Conservation (phyloP, 2,888 invertebrate species). For the Cremastinae sp. region DNA sequence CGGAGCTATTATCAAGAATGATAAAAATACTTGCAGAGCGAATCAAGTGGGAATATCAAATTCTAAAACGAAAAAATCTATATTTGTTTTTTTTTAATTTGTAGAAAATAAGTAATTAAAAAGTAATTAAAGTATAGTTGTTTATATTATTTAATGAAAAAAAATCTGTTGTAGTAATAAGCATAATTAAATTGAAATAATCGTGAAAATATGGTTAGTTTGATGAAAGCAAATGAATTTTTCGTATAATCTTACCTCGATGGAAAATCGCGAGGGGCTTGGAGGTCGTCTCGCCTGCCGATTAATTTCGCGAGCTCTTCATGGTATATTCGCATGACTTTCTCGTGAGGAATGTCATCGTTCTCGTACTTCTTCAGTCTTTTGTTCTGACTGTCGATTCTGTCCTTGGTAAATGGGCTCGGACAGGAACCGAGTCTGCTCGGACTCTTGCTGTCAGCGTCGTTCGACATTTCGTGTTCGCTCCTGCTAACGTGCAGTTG, state of each 20-base stretch:
- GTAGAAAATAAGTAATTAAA: no score
- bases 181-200: not conserved
- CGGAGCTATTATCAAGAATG: conserved; percentile 25
- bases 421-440: conserved; percentile 87
- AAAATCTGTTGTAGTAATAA: no score
- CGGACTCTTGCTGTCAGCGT: conserved; percentile 90
- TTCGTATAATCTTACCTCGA: conserved; percentile 85
- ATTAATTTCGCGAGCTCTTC: conserved; percentile 97
- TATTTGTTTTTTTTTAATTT: not conserved
- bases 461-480: conserved; percentile 81
- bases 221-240: not conserved
- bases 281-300: conserved; percentile 88
- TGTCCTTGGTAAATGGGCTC: conserved; percentile 89
- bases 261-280: conserved; percentile 89
- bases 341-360: conserved; percentile 97
- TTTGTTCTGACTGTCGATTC: conserved; percentile 84
- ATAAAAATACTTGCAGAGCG: conserved; percentile 50
- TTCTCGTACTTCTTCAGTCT: conserved; percentile 93
- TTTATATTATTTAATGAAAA: no score
- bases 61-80: not conserved
- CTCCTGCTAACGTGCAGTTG: conserved; percentile 90
- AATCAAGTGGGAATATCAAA: conserved; percentile 21
- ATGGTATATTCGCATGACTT: conserved; percentile 96
- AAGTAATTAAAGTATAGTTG: no score
- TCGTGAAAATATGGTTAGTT: not conserved